These are phyloP conservation scores for Zaprionus ornatus DNA, from an alignment of 1,140 invertebrate species.

Conservation along the genomic window DNA sequence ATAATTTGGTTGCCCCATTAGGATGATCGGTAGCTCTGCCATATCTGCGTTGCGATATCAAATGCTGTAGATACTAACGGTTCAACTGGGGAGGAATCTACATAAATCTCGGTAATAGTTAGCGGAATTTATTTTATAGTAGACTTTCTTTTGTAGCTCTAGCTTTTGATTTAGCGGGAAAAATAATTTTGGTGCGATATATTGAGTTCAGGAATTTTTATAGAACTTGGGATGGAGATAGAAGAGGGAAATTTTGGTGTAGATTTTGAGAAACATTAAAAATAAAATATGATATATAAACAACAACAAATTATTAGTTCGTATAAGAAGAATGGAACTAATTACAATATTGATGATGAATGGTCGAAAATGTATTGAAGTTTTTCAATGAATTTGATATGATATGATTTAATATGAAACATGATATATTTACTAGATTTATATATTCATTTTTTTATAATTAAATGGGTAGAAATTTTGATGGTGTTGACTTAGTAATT, in stretches of 20 bases:
- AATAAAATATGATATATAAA: neutral
- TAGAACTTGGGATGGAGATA: neutral
- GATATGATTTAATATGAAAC: too few relatives aligned
- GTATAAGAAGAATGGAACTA: too few relatives aligned
- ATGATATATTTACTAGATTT: too few relatives aligned
- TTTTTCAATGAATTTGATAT: too few relatives aligned
- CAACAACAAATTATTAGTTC: too few relatives aligned
- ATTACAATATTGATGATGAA: too few relatives aligned
- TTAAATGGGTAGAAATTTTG: too few relatives aligned
- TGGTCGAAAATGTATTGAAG: too few relatives aligned
- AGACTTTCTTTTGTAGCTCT: neutral
- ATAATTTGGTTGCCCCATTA: constrained; percentile 38
- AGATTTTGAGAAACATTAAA: neutral
- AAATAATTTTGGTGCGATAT: neutral
- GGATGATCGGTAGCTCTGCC: constrained; percentile 39
- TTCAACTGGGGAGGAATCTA: neutral
- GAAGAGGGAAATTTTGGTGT: neutral
- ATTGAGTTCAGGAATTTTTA: neutral
- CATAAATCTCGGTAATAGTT: neutral
- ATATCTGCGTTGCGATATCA: constrained; percentile 40
- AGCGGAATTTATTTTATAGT: neutral
- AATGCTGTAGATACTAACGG: constrained; percentile 2
- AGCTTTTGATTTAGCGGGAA: neutral
- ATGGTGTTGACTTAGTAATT: neutral
- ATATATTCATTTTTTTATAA: too few relatives aligned